phyloP scores from a whole-genome alignment of 2,113 vertebrate species.

The Charadrius vociferus region DNA sequence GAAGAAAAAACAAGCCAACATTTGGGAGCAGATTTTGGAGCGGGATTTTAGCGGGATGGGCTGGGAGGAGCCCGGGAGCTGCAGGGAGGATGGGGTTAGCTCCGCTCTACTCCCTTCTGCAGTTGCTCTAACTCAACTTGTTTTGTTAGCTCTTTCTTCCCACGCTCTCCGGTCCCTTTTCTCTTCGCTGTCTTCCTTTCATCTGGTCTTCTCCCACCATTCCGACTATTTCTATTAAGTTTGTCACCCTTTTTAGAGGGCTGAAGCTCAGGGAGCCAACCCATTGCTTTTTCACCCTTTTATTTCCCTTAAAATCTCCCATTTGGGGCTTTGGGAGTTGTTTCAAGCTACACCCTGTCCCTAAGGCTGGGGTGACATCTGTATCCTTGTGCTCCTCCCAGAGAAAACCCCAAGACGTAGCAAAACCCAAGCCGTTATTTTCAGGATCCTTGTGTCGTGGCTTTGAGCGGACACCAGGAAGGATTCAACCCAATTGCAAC shows the following conservation, averaged over 20 bases:
- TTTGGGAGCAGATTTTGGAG: neutral
- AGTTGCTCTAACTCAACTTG: neutral
- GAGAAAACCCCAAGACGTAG: neutral
- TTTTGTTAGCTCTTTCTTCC: neutral
- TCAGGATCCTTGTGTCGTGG: neutral
- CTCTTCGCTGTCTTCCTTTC: neutral
- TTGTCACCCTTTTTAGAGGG: neutral
- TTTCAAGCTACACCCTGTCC: neutral
- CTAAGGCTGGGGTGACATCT: neutral
- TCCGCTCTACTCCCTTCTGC: neutral
- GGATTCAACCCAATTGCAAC: neutral
- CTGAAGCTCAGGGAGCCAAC: neutral
- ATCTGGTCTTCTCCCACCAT: neutral
- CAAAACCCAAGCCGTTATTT: neutral
- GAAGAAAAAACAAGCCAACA: neutral
- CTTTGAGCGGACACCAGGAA: neutral
- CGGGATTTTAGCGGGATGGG: neutral
- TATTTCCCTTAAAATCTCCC: neutral
- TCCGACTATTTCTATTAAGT: neutral
- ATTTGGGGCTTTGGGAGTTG: neutral
- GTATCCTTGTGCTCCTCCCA: neutral
- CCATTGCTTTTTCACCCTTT: neutral
- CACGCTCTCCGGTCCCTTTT: neutral
- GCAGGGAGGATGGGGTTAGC: neutral
- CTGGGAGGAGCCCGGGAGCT: neutral